These are phyloP conservation scores for Drosophila pseudoananassae DNA, from an alignment of 1,140 invertebrate genomes.

Conservation along the genomic window DNA sequence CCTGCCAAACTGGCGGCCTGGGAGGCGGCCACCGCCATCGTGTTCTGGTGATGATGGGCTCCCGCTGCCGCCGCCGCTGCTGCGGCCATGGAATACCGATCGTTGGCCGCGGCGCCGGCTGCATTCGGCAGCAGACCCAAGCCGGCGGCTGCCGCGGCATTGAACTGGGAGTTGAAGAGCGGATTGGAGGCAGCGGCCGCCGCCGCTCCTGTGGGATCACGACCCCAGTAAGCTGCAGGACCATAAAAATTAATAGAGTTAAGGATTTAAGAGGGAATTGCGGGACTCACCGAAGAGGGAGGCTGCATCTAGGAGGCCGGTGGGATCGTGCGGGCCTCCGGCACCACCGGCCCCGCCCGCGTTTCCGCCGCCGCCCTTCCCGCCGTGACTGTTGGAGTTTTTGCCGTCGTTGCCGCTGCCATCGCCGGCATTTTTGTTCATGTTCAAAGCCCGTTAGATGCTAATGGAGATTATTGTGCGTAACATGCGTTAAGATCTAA, in stretches of 20 bases:
- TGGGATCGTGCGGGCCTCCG: conserved; percentile 82
- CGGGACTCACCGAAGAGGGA: conserved; percentile 86
- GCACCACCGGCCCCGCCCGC: conserved; percentile 63
- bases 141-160: conserved; percentile 84
- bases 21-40: conserved; percentile 91
- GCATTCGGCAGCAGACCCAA: conserved; percentile 83
- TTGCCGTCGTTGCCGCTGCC: conserved; percentile 78
- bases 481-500: conserved; percentile 53
- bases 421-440: conserved; percentile 84
- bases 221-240: conserved; percentile 89
- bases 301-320: conserved; percentile 87
- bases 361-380: conserved; percentile 59
- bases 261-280: not conserved
- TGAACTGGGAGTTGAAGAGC: conserved; percentile 82
- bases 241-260: conserved; percentile 4
- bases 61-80: conserved; percentile 85
- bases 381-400: conserved; percentile 70
- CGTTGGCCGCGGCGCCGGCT: conserved; percentile 64
- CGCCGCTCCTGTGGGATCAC: conserved; percentile 85
- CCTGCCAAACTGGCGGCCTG: conserved; percentile 91
- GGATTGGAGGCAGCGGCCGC: conserved; percentile 83
- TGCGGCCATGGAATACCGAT: conserved; percentile 76
- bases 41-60: conserved; percentile 88
- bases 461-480: conserved; percentile 27
- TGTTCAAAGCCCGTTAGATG: conserved; percentile 62